Evolutionary conservation across 2,888 invertebrate species (phyloP), one percentile per base, ranked within the genome.

Genomic region (Cerceris ruficornis): DNA sequence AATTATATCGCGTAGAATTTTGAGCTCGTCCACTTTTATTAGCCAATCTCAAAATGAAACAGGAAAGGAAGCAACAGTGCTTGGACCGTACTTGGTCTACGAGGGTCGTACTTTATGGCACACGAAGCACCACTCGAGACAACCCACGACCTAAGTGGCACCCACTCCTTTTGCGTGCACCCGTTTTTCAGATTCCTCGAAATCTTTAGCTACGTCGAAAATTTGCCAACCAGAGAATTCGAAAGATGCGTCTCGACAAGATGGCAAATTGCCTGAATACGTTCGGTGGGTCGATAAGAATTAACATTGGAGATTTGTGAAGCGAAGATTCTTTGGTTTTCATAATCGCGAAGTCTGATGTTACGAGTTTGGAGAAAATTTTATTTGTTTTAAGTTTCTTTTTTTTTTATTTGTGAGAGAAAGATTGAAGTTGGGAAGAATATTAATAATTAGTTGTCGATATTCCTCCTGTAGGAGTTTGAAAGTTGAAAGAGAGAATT

Each of bases 81-180:
- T 64, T 41, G 67, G 14, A 57, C 39, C 60, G 69, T 74, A 69
- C 67, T 81, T 69, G 62, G 71, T 66, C 50, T 65, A 52, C 42
- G 46, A 77, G 75, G 59, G 50, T 71, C 75, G 73, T 59, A 71
- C 79, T 83, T 84, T 84, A 82, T 75, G 75, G 42, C 39, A 67
- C 59, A 67, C 68, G 75, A 66, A 85, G 84, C 62, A 75, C 83
- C 81, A 80, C 81, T 82, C 66, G 69, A 83, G 82, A 79, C 82
- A 66, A 77, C 60, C 83, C 77, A 73, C 64, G 79, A 74, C 66
- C 61, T 67, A 64, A 80, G 78, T 77, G 54, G 62, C 75, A 69
- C 52, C 68, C 28, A 28, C 28, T 28, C 1, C 65, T 59, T 72
- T 83, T 69, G 73, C 72, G 75, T 71, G 67, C 69, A 61, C 61